Evolutionary conservation across 2,113 vertebrate species (phyloP).

Genomic region (Perca flavescens): DNA sequence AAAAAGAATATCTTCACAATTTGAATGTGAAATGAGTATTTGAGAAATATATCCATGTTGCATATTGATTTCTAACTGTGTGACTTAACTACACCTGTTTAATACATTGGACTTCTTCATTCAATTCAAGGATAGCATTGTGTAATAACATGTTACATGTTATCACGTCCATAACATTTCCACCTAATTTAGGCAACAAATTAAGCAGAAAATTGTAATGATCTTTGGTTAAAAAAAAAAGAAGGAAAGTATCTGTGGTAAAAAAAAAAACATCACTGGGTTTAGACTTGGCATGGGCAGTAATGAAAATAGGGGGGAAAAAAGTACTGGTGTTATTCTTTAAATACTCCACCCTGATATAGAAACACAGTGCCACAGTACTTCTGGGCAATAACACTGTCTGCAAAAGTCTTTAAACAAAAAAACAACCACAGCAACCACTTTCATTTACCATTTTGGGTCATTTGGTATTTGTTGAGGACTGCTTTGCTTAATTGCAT

Average conservation of each 20-base stretch:
- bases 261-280: background rate
- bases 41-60: background rate
- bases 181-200: background rate
- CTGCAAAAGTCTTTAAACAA: background rate
- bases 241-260: background rate
- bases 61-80: background rate
- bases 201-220: background rate
- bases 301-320: background rate
- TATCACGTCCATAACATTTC: background rate
- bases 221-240: background rate
- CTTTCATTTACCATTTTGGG: background rate
- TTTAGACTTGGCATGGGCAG: background rate
- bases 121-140: background rate
- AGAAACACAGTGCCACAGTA: background rate
- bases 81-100: background rate
- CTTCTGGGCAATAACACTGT: background rate
- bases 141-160: background rate
- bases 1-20: background rate
- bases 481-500: background rate
- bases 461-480: background rate
- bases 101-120: background rate
- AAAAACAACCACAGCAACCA: background rate
- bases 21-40: background rate
- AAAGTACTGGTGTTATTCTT: constrained; percentile 17
- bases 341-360: constrained; percentile 28